Evolutionary conservation across 2,888 invertebrate species (phyloP), one percentile per base, ranked within the genome.

Genomic region (Drosophila longiperda): DNA sequence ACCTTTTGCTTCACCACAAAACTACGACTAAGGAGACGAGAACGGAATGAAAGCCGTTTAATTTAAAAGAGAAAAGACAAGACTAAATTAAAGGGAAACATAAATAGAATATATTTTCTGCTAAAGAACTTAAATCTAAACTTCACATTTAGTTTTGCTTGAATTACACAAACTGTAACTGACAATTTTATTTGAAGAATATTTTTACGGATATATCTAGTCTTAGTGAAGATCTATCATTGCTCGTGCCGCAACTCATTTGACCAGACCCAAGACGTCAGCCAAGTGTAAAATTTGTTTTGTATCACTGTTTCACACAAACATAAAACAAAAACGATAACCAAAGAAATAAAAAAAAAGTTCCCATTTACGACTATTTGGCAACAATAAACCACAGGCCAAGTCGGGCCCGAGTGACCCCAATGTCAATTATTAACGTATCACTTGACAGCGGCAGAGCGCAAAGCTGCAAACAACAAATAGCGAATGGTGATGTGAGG

Each of bases 341-440:
- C 32, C n/a, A 32, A 55, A 45, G 2, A 26, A 23, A n/a, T n/a
- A n/a, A 45, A 58, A 65, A 61, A 59, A 60, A 53, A 55, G 65
- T 73, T 73, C 61, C 61, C 68, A 69, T 78, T 77, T 75, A 66
- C 75, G 61, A 68, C 75, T 74, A 83, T 85, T 80, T 72, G 73
- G 76, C 76, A 74, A 76, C 82, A 64, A 85, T 82, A 87, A 82
- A 89, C 86, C 86, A 75, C 88, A 83, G 83, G 66, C 71, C 55
- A 52, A 78, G 65, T 65, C 75, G 80, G 67, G 80, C 80, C 52
- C 75, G 75, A 78, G 77, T 91, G 91, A 91, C 91, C 91, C 91
- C 91, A 87, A 87, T 89, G 91, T 90, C 91, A 91, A 91, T 91
- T 92, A 91, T 91, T 92, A 91, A 91, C 91, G 91, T 92, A 92